phyloP scores from a whole-genome alignment of 1,140 invertebrate species.

The Caligus rogercresseyi region DNA sequence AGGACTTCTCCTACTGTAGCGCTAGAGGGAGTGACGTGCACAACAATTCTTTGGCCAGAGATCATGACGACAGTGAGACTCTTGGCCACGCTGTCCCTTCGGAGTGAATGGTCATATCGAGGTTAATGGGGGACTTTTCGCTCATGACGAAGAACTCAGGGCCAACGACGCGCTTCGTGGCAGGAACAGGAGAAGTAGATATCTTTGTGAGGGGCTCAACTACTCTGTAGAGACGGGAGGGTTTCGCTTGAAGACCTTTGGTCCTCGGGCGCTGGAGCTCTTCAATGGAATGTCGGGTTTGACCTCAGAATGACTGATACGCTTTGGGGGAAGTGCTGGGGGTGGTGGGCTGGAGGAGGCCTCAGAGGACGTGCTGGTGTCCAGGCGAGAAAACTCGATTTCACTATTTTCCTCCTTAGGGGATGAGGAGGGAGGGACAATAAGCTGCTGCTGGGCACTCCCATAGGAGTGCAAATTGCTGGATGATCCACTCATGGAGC shows the following conservation, averaged over 20 bases:
- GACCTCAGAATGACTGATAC: not conserved
- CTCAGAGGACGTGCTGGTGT: not conserved
- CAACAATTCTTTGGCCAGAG: constrained; percentile 2
- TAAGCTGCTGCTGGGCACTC: not conserved
- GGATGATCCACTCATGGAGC: not conserved
- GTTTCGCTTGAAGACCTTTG: constrained; percentile 3
- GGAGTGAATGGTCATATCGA: constrained; percentile 9
- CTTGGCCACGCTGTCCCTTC: constrained; percentile 1
- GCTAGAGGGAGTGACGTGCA: not conserved
- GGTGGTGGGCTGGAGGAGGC: not conserved
- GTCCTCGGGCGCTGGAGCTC: not conserved
- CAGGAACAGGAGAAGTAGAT: not conserved
- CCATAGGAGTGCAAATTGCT: not conserved
- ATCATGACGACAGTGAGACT: not conserved
- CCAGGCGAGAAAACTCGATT: constrained; percentile 13
- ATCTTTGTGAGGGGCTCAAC: constrained; percentile 9
- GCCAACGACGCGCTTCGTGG: constrained; percentile 3
- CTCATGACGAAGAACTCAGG: constrained; percentile 13
- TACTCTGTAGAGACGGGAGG: constrained; percentile 13
- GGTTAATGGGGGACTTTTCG: not conserved
- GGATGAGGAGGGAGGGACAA: not conserved
- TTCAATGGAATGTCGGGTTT: not conserved
- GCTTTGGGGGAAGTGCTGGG: constrained; percentile 3
- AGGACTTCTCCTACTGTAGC: constrained; percentile 4
- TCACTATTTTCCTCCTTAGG: not conserved